Conservation (phyloP, 2,113 vertebrate genomes). For the Corythornis cristatus region DNA sequence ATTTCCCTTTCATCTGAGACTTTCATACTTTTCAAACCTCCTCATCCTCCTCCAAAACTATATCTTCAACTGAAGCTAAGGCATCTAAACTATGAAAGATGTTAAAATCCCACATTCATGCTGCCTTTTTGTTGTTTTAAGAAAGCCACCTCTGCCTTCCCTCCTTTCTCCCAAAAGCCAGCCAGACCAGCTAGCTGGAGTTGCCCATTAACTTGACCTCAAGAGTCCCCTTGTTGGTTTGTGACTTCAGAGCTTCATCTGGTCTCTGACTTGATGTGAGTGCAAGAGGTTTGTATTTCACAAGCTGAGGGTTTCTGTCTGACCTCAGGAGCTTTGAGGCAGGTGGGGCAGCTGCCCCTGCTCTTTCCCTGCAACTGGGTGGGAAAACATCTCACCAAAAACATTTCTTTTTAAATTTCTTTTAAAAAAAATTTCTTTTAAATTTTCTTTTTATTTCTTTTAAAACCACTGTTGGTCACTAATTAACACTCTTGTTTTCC, state of each 20-base stretch:
- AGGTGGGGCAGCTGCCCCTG: accelerated
- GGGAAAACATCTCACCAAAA: neutral
- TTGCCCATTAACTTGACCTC: neutral
- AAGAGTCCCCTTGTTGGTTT: neutral
- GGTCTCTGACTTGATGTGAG: neutral
- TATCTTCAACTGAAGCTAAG: neutral
- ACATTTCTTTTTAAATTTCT: neutral
- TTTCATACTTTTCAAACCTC: neutral
- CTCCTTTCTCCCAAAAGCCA: neutral
- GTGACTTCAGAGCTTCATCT: neutral
- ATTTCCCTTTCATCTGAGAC: neutral
- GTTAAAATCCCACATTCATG: neutral
- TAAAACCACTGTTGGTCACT: neutral
- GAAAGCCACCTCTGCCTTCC: neutral
- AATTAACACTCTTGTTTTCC: neutral
- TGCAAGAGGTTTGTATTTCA: neutral
- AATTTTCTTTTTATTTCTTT: neutral
- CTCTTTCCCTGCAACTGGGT: neutral
- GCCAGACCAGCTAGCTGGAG: neutral
- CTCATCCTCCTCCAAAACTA: neutral
- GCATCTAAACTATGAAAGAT: neutral
- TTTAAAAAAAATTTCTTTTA: neutral
- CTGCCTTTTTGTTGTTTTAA: neutral
- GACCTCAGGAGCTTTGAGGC: neutral
- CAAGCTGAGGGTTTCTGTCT: neutral